A percentile compares a stretch with the other conserved stretches of the same genome.
Evolutionary conservation across 2,113 vertebrate genomes (phyloP).

Genomic region (Oreochromis aureus): DNA sequence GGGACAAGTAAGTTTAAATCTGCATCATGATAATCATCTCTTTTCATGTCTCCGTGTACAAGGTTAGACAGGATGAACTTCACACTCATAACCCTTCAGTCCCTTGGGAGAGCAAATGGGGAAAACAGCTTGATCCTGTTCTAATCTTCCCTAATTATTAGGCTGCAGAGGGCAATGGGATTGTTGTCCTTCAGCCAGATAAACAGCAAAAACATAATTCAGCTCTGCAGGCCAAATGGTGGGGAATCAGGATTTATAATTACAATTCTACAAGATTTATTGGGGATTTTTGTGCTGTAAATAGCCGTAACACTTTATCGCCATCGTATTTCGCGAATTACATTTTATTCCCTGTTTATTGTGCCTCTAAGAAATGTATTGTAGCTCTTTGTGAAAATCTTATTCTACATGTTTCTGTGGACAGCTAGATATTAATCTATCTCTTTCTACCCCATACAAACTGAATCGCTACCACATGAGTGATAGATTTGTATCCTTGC

Average conservation of each 20-base stretch:
- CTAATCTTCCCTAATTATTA: slow-evolving; percentile 38
- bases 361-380: not conserved
- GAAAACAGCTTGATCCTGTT: slow-evolving; percentile 37
- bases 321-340: not conserved
- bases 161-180: slow-evolving; percentile 29
- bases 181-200: slow-evolving; percentile 26
- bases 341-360: not conserved
- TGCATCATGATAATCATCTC: not conserved
- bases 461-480: not conserved
- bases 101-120: slow-evolving; percentile 17
- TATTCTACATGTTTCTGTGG: slow-evolving; percentile 25
- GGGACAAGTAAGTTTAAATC: not conserved
- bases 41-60: not conserved
- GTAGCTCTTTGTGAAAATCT: slow-evolving; percentile 6
- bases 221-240: not conserved
- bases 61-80: slow-evolving; percentile 6
- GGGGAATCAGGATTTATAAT: not conserved
- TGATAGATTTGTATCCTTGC: slow-evolving; percentile 26
- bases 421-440: slow-evolving; percentile 35
- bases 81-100: not conserved
- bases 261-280: not conserved
- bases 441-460: slow-evolving; percentile 5
- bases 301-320: not conserved
- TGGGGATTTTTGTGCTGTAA: not conserved
- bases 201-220: slow-evolving; percentile 12